Evolutionary conservation across 2,888 invertebrate genomes (phyloP).

Genomic region (Deroplatys truncata): DNA sequence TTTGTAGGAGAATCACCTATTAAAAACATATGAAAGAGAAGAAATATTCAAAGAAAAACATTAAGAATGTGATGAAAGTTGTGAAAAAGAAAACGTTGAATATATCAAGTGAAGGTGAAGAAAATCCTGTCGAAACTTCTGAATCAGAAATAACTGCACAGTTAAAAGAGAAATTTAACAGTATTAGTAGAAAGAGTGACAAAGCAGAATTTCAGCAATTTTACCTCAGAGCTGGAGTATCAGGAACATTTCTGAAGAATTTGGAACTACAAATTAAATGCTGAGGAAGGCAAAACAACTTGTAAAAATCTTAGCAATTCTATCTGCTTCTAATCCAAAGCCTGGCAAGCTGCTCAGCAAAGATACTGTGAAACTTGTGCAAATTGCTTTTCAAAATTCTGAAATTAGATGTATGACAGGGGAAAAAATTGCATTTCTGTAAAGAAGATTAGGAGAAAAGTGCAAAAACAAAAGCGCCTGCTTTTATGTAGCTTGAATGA

Average conservation of each 20-base stretch:
- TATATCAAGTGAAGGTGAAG: background rate
- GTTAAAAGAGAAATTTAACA: no score
- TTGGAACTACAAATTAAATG: background rate
- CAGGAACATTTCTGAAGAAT: background rate
- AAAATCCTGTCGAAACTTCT: background rate
- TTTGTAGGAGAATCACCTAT: background rate
- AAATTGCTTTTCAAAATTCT: background rate
- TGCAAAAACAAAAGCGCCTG: background rate
- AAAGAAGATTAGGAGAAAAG: background rate
- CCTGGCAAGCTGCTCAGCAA: background rate
- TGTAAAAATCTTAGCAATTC: background rate
- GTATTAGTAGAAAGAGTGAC: background rate
- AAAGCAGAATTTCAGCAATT: background rate
- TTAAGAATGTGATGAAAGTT: background rate
- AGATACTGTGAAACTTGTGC: background rate
- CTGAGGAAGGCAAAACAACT: background rate
- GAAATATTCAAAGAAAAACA: background rate
- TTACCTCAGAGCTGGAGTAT: background rate
- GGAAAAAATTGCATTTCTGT: background rate
- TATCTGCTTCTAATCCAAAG: background rate
- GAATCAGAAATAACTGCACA: no score
- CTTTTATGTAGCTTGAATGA: background rate
- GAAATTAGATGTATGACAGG: background rate
- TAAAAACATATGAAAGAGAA: background rate
- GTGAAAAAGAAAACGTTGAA: background rate